phyloP scores from a whole-genome alignment of 1,140 invertebrate species.

The Lycorma delicatula region DNA sequence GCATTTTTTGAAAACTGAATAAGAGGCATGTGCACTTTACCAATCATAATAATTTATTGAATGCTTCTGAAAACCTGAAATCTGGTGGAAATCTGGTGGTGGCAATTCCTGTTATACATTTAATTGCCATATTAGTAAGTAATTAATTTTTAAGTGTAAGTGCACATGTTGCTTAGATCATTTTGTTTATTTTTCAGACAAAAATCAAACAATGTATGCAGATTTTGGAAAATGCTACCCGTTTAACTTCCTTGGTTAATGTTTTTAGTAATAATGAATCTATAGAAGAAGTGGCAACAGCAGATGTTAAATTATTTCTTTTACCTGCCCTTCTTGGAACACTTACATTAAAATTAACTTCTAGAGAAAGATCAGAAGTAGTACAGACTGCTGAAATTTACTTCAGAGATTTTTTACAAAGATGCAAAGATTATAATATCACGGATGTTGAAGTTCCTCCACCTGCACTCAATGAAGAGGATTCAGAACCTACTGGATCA shows the following conservation, averaged over 20 bases:
- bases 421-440: slow-evolving; percentile 68
- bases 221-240: slow-evolving; percentile 67
- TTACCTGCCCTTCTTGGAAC: slow-evolving; percentile 75
- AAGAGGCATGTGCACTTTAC: no score
- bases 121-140: no score
- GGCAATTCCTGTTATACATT: no score
- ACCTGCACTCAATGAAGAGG: slow-evolving; percentile 20
- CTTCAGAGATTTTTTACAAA: slow-evolving; percentile 72
- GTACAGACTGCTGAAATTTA: slow-evolving; percentile 70
- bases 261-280: slow-evolving; percentile 85
- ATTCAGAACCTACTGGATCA: slow-evolving; percentile 20
- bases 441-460: slow-evolving; percentile 49
- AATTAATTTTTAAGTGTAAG: no score
- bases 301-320: slow-evolving; percentile 74
- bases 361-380: slow-evolving; percentile 52
- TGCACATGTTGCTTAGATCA: no score
- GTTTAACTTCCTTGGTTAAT: slow-evolving; percentile 62
- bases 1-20: no score
- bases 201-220: slow-evolving; percentile 59
- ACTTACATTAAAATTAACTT: slow-evolving; percentile 57
- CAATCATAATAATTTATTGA: no score
- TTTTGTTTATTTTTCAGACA: slow-evolving; percentile 47
- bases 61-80: no score
- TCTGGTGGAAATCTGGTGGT: no score
- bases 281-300: slow-evolving; percentile 76